phyloP scores from a whole-genome alignment of 1,140 invertebrate genomes.

The Tigriopus japonicus region DNA sequence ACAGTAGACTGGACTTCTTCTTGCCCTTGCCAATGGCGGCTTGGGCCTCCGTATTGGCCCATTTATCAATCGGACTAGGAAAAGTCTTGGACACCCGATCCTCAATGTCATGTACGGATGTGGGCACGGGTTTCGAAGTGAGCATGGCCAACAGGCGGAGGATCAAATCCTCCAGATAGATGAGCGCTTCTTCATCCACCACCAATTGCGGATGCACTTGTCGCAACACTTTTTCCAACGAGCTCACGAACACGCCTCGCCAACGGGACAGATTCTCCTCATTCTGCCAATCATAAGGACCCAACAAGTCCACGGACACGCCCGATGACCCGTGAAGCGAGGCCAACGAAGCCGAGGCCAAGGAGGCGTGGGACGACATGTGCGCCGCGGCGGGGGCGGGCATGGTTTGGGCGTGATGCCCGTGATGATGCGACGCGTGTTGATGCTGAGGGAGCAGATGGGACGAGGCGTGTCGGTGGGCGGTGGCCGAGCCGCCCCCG shows the following conservation, averaged over 20 bases:
- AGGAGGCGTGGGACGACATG: too few relatives aligned
- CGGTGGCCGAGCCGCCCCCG: too few relatives aligned
- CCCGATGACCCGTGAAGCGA: too few relatives aligned
- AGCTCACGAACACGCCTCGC: slow-evolving; percentile 61
- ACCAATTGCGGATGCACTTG: slow-evolving; percentile 50
- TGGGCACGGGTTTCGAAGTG: slow-evolving; percentile 53
- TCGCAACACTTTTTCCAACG: slow-evolving; percentile 27
- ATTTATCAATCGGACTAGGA: slow-evolving; percentile 76
- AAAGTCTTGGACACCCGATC: slow-evolving; percentile 70
- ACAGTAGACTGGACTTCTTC: slow-evolving; percentile 54
- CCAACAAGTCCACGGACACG: too few relatives aligned
- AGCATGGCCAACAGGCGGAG: slow-evolving; percentile 67
- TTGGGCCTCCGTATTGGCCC: slow-evolving; percentile 71
- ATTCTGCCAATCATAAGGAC: slow-evolving; percentile 57
- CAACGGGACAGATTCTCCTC: slow-evolving; percentile 70
- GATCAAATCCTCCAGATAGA: slow-evolving; percentile 80
- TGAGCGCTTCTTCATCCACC: slow-evolving; percentile 69
- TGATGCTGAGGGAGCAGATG: too few relatives aligned
- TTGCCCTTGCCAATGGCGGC: slow-evolving; percentile 60
- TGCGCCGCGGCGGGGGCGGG: too few relatives aligned
- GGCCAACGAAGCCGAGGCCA: too few relatives aligned
- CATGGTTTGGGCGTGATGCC: too few relatives aligned
- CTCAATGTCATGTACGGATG: slow-evolving; percentile 24
- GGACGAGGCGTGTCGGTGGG: too few relatives aligned
- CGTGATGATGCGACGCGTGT: too few relatives aligned